A percentile compares a stretch with the other conserved stretches of the same genome.
phyloP scores from a whole-genome alignment of 1,140 invertebrate species.

The Protaetia brevitarsis region DNA sequence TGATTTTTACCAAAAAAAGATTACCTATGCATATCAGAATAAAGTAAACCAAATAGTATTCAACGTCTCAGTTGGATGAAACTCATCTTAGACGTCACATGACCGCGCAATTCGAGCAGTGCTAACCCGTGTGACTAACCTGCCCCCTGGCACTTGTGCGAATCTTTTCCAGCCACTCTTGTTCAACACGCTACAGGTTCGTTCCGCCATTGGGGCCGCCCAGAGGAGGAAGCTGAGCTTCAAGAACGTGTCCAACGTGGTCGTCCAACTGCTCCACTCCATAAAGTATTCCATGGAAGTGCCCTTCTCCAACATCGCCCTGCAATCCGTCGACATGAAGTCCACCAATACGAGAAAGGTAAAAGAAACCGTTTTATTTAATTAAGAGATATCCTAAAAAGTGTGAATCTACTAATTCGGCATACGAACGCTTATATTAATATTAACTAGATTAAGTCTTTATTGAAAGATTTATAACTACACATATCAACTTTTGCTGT shows the following conservation, averaged over 20 bases:
- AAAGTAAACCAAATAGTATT: too few species aligned
- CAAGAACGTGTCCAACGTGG: conserved; percentile 88
- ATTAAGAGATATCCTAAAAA: not conserved
- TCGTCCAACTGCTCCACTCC: conserved; percentile 85
- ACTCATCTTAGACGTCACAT: conserved; percentile 17
- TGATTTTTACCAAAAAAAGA: too few species aligned
- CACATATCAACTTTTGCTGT: not conserved
- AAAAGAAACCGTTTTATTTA: conserved; percentile 32
- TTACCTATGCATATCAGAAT: too few species aligned
- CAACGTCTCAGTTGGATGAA: too few species aligned
- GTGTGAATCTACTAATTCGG: not conserved
- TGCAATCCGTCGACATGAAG: conserved; percentile 60
- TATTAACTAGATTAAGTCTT: not conserved
- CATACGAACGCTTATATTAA: not conserved
- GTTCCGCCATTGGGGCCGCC: conserved; percentile 61
- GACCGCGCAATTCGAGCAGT: conserved; percentile 29
- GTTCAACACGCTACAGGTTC: conserved; percentile 69
- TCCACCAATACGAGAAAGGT: conserved; percentile 63
- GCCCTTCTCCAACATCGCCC: conserved; percentile 86
- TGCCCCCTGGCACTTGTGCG: conserved; percentile 39
- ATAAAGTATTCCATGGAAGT: conserved; percentile 92
- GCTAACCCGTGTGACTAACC: conserved; percentile 48
- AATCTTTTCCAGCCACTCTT: conserved; percentile 59
- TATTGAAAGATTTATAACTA: too few species aligned
- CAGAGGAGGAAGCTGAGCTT: conserved; percentile 80